Evolutionary conservation across 2,797 vertebrate species (phyloP).

Genomic region (Lophotriccus pileatus): DNA sequence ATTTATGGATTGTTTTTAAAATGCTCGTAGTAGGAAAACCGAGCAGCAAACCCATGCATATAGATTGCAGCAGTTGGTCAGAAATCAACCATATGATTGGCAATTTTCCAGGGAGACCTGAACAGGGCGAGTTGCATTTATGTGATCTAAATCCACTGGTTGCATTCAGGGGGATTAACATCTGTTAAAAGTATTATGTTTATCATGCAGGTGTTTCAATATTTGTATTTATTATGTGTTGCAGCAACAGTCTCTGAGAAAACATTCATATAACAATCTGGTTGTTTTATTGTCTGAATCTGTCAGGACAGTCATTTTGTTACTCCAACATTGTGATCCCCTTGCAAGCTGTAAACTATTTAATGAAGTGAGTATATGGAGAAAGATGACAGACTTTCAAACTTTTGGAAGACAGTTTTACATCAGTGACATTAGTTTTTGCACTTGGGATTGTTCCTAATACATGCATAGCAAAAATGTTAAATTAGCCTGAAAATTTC

Average conservation of each 20-base stretch:
- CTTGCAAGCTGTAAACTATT: constrained; percentile 79
- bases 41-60: background rate
- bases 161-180: constrained; percentile 75
- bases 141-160: constrained; percentile 72
- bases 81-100: constrained; percentile 51
- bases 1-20: constrained; percentile 6
- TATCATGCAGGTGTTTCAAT: constrained; percentile 82
- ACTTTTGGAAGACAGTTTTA: constrained; percentile 74
- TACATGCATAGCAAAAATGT: constrained; percentile 74
- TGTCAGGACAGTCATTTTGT: constrained; percentile 81
- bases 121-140: constrained; percentile 66
- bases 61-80: constrained; percentile 22
- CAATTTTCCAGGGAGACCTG: constrained; percentile 68
- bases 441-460: constrained; percentile 68
- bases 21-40: background rate
- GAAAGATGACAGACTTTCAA: constrained; percentile 81
- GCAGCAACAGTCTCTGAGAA: constrained; percentile 80
- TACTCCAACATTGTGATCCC: constrained; percentile 78
- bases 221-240: constrained; percentile 82
- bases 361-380: constrained; percentile 82
- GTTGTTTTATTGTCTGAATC: constrained; percentile 82
- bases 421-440: constrained; percentile 73
- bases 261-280: constrained; percentile 79
- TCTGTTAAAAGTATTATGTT: constrained; percentile 81
- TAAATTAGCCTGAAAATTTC: constrained; percentile 74